A percentile compares a stretch with the other conserved stretches of the same genome.
These are phyloP conservation scores for Lophochroa leadbeateri DNA, from an alignment of 2,113 vertebrate species.

Conservation along the genomic window DNA sequence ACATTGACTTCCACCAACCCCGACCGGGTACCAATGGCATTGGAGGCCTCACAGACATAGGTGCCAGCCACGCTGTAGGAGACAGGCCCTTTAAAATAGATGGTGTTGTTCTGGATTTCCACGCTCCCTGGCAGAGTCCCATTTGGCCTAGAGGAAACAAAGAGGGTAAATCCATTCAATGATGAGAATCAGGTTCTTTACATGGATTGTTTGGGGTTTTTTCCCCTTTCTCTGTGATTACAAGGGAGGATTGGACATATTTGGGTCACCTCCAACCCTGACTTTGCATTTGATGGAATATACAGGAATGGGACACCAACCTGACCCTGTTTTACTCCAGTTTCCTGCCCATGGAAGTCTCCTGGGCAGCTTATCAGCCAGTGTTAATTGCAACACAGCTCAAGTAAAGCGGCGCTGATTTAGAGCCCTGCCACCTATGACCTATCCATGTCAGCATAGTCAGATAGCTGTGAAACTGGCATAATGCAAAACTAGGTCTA, in stretches of 20 bases:
- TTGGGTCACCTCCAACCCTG: not conserved
- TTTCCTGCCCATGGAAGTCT: not conserved
- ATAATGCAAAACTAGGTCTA: not conserved
- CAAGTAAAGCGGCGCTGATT: not conserved
- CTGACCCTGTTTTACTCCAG: not conserved
- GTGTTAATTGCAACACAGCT: not conserved
- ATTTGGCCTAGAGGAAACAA: constrained; percentile 81
- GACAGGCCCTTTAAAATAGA: constrained; percentile 91
- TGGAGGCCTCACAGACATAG: constrained; percentile 94
- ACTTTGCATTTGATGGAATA: not conserved
- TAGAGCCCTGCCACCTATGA: not conserved
- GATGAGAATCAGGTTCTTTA: not conserved
- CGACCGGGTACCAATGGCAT: constrained; percentile 90
- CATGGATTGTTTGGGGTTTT: not conserved
- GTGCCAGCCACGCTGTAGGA: constrained; percentile 88
- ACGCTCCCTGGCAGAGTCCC: constrained; percentile 90
- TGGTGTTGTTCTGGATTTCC: constrained; percentile 93
- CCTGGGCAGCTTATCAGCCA: not conserved
- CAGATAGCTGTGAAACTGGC: not conserved
- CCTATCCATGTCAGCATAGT: not conserved
- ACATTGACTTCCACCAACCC: constrained; percentile 95
- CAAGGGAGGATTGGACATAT: not conserved
- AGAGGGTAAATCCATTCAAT: not conserved
- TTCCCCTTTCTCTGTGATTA: not conserved
- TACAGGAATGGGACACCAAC: not conserved